Conservation (phyloP, 2,888 invertebrate species). For the Acanthacorydalis orientalis region DNA sequence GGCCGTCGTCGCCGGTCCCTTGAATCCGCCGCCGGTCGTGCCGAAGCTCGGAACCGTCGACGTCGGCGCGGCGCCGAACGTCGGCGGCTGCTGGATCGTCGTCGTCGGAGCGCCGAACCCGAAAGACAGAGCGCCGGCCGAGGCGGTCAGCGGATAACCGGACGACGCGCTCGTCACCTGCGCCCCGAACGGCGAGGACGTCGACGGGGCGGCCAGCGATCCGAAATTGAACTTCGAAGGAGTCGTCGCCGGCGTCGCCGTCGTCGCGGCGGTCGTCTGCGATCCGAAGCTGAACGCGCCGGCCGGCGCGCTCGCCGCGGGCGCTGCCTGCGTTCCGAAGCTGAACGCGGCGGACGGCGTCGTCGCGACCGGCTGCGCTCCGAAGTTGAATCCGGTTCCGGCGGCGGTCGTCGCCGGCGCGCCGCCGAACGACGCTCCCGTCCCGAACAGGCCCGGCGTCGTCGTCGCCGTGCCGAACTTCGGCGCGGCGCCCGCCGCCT, state of each 20-base stretch:
- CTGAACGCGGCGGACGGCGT: slow-evolving; percentile 6
- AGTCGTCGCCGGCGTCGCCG: slow-evolving; percentile 6
- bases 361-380: slow-evolving; percentile 12
- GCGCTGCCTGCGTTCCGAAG: slow-evolving; percentile 12
- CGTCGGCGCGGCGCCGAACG: slow-evolving; percentile 10
- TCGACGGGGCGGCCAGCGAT: slow-evolving; percentile 9
- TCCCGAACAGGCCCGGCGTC: background rate
- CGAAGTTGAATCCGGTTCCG: slow-evolving; percentile 12
- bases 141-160: background rate
- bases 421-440: background rate
- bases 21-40: no score
- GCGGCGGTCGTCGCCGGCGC: background rate
- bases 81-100: background rate
- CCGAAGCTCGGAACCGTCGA: no score
- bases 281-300: background rate
- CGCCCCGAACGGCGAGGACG: slow-evolving; percentile 9
- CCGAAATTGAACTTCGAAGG: background rate
- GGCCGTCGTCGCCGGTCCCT: no score
- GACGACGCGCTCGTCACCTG: slow-evolving; percentile 9
- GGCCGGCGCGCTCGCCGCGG: slow-evolving; percentile 3
- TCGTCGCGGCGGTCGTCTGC: background rate
- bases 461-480: background rate
- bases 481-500: background rate
- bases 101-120: background rate
- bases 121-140: background rate